Conservation (phyloP, 2,888 invertebrate species). For the Petrolisthes manimaculis region DNA sequence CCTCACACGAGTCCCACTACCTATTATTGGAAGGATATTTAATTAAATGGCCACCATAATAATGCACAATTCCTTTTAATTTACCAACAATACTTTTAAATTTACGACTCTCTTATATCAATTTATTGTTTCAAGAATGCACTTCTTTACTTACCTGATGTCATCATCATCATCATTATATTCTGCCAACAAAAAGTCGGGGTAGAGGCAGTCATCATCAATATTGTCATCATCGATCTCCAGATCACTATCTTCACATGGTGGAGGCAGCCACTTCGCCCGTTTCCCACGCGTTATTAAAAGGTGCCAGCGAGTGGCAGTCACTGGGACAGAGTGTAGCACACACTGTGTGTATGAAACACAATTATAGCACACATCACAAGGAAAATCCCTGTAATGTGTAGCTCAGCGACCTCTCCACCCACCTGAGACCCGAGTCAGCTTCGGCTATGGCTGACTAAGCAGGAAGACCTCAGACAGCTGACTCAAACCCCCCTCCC, state of each 20-base stretch:
- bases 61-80: not conserved
- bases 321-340: too few relatives aligned
- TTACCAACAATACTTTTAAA: not conserved
- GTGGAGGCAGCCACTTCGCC: not conserved
- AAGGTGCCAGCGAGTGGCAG: too few relatives aligned
- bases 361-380: too few relatives aligned
- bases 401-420: too few relatives aligned
- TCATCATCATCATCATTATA: constrained; percentile 8
- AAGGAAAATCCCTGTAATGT: too few relatives aligned
- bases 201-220: not conserved
- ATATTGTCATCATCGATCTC: not conserved
- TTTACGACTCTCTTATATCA: too few relatives aligned
- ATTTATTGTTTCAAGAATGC: not conserved
- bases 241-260: not conserved
- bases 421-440: too few relatives aligned
- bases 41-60: not conserved
- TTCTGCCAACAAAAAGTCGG: constrained; percentile 11
- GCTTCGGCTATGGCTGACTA: too few relatives aligned
- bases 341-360: too few relatives aligned
- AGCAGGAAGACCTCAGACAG: too few relatives aligned
- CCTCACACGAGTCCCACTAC: not conserved
- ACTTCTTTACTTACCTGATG: not conserved
- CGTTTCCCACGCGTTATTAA: too few relatives aligned
- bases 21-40: not conserved
- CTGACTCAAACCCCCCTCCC: too few relatives aligned